Base-by-base conservation (phyloP, 2,888 invertebrate species). In the Scaeva pyrastri region DNA sequence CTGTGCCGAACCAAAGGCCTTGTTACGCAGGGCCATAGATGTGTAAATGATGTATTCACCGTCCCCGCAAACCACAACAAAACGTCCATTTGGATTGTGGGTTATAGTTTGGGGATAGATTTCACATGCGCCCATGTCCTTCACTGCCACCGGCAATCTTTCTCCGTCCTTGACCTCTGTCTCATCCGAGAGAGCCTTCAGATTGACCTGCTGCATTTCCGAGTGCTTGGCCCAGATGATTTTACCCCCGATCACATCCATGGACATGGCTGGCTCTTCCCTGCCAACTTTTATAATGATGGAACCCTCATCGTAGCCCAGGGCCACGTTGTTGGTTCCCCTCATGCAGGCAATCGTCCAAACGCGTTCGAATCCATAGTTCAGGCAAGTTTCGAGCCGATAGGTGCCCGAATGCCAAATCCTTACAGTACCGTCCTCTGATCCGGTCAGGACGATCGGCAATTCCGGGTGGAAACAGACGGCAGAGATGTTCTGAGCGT, bases 41-140 rank as follows among this genome's bases (percentile, higher is more conserved):
- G 99, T 99, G 93, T 99, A 99, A 89, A 99, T 99, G 64, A 99
- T 99, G 92, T 99, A 99, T 92, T 99, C 99, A 14, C 99, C 99
- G 92, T 99, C 99, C 1, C 99, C 99, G 91, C 99, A 99, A 2
- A 99, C 99, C 0, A 99, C 99, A 5, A 94, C 94, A 88, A 96
- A 95, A 36, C 98, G 95, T 16, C 99, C 99, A 92, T 99, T 99
- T 0, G 99, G 98, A 93, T 99, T 99, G 92, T 99, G 99, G 36
- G 97, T 97, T 88, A 99, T 97, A 0, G 98, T 98, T 91, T 99
- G 99, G 0, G 99, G 99, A 92, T 99, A 99, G 87, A 99, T 98
- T 93, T 99, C 99, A 92, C 99, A 99, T 7, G 98, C 97, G 1
- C 99, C 99, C 97, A 99, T 98, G 91, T 99, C 99, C 92, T 99